Conservation (phyloP, 2,888 invertebrate genomes). For the Pristionchus maxplancki region DNA sequence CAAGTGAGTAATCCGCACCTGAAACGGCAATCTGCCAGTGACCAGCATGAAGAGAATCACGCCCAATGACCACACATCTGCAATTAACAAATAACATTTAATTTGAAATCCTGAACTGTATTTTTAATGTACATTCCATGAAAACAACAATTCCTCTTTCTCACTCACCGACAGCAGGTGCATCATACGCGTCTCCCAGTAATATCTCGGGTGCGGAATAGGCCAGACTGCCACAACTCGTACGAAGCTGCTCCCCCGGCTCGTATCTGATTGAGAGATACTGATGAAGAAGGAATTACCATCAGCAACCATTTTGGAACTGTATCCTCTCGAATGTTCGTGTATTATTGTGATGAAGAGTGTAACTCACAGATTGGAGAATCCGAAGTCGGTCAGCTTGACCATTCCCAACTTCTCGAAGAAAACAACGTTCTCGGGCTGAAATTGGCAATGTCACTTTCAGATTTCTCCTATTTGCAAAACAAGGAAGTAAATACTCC, state of each 20-base stretch:
- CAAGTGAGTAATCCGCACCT: not conserved
- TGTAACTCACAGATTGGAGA: conserved; percentile 88
- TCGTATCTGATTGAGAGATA: conserved; percentile 24
- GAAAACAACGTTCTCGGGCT: conserved; percentile 98
- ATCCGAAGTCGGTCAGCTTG: conserved; percentile 98
- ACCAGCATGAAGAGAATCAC: conserved; percentile 99
- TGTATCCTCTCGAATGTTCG: no score
- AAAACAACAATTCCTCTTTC: not conserved
- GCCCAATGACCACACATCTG: conserved; percentile 97
- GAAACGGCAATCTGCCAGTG: conserved; percentile 95
- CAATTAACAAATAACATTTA: conserved; percentile 37
- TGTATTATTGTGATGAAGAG: no score
- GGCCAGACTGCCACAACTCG: conserved; percentile 97
- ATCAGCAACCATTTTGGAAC: no score
- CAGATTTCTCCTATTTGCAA: not conserved
- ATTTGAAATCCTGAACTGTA: not conserved
- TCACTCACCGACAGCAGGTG: conserved; percentile 93
- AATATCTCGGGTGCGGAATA: conserved; percentile 99
- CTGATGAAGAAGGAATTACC: not conserved
- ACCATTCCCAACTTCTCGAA: conserved; percentile 97
- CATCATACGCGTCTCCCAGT: conserved; percentile 97
- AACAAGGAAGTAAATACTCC: not conserved
- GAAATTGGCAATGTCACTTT: conserved; percentile 53
- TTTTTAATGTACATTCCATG: not conserved
- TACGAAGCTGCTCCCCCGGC: conserved; percentile 78